Evolutionary conservation across 2,113 vertebrate genomes (phyloP), one percentile per base, ranked within the genome.

Genomic region (Eleginops maclovinus): DNA sequence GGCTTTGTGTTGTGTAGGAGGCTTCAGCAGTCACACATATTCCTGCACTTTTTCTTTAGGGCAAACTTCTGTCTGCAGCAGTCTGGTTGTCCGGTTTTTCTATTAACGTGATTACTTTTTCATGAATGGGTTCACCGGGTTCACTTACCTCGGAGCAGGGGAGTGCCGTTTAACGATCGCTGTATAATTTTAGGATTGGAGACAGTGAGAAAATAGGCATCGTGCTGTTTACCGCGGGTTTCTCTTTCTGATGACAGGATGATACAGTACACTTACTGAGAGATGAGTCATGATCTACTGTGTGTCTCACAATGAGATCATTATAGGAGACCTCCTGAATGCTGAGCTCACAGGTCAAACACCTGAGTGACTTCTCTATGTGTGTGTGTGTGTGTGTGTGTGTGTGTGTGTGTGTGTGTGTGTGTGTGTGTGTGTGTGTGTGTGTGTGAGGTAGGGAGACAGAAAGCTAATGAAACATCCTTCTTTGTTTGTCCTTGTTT

Each of bases 401-500:
- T 31, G 31, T 31, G 31, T 31, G 31, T 31, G 31, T 31, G 31
- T 31, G 31, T 31, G 31, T 8, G 31, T 8, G 31, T 36, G 31
- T 46, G 8, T 70, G 59, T 59, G 22, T 64, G n/a, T 71, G 43
- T 64, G 54, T 61, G 36, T 24, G n/a, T 67, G 54, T 73, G 31
- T 65, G 44, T 68, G 56, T 82, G 22, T 50, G 22, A 40, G 53
- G 28, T 26, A 44, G 55, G 4, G 7, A 68, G 44, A 65, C 12
- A 26, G 65, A 43, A 24, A 51, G 62, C 68, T 77, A 87, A 84
- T 41, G 73, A 86, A 21, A 68, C 69, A 40, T 28, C 61, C 50
- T 14, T 75, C 44, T 63, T 76, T 83, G 58, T 82, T 71, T 49
- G 64, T 86, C 65, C 46, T 76, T 5, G 16, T 83, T 71, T 58